Base-by-base conservation (phyloP, 1,140 invertebrate species). In the Drosophila takahashii region DNA sequence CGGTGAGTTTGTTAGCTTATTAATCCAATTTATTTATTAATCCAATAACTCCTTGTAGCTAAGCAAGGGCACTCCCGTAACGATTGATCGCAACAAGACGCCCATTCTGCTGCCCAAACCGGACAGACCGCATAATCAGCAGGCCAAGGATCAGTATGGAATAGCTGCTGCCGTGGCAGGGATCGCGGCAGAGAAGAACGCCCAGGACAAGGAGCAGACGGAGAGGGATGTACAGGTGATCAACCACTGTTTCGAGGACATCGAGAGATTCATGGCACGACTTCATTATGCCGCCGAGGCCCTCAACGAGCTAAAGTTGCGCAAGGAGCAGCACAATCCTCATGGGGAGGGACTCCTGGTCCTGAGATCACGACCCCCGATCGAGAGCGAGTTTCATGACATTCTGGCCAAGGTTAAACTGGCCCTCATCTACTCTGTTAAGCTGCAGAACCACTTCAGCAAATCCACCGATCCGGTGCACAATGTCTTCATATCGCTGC, bases 201-300 rank as follows among this genome's bases (percentile, higher is more conserved):
- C 78, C 6, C 66, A 77, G 16, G 90, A 91, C 53, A 74, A 72
- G 6, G 90, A 90, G 53, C 90, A 92, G 56, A 80, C 66, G 1
- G 80, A 90, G n/a, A 59, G 81, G 0, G 90, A 90, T 65, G 85
- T 90, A 0, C 76, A 89, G 42, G 90, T 92, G 11, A 51, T 91
- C 6, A 92, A 92, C 45, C 90, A 92, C 39, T 92, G 90, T 11
- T 92, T 92, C 48, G 90, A 92, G 65, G 90, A 92, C 41, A 79
- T 91, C 1, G 90, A 92, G 56, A 57, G 87, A 0, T 92, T 92
- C 16, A 90, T 92, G 39, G 84, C 81, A 1, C 65, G 90, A n/a
- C 62, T 92, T 6, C 84, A 91, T 22, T 92, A 90, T 52, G 90
- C 90, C 10, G 90, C 87, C 3, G 90, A 90, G 42, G 90, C 90